phyloP scores from a whole-genome alignment of 2,113 vertebrate species.

The Mobula birostris region DNA sequence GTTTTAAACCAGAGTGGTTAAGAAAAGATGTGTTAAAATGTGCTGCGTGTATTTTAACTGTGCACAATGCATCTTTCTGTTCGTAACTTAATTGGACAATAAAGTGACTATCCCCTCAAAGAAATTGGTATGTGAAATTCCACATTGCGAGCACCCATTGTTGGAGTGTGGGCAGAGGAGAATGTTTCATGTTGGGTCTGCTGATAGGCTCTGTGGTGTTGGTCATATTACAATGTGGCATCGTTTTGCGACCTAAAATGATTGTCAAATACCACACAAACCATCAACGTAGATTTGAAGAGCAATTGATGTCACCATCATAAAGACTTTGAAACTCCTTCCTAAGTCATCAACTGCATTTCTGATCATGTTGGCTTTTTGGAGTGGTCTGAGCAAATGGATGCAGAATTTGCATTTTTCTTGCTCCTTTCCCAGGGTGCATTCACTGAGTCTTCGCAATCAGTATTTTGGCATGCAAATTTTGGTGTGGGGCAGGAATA shows the following conservation, averaged over 20 bases:
- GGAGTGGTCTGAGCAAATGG: background rate
- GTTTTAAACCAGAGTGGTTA: background rate
- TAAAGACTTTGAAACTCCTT: background rate
- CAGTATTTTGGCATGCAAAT: background rate
- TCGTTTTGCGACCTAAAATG: background rate
- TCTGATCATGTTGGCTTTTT: background rate
- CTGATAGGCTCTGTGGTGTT: background rate
- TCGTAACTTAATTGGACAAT: background rate
- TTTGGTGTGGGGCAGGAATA: background rate
- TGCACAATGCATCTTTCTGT: background rate
- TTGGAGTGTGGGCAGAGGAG: background rate
- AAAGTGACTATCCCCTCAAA: background rate
- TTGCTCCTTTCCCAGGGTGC: background rate
- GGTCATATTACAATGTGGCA: background rate
- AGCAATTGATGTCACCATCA: background rate
- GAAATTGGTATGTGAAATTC: constrained; percentile 8
- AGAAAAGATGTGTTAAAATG: background rate
- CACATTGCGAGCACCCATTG: background rate
- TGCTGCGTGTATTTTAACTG: background rate
- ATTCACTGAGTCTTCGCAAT: background rate
- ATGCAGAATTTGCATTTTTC: background rate
- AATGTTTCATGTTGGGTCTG: background rate
- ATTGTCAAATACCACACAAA: background rate
- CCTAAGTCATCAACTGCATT: background rate
- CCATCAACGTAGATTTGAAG: background rate